Conservation (phyloP, 2,797 vertebrate species). For the Cryptoblepharus egeriae region DNA sequence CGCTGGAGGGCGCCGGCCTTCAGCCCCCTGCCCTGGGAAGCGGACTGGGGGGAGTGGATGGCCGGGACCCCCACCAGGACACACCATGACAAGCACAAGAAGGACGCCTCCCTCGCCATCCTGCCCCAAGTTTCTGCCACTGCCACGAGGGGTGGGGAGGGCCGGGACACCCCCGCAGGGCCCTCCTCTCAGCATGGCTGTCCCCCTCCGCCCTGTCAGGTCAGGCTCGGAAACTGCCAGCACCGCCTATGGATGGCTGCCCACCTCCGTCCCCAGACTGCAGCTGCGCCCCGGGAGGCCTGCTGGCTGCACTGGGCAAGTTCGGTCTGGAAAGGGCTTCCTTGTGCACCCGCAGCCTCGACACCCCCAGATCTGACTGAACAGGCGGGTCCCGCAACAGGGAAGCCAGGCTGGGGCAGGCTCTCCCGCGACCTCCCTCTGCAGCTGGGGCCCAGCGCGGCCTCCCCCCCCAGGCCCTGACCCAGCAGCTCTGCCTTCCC, state of each 20-base stretch:
- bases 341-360: slow-evolving; percentile 11
- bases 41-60: not conserved
- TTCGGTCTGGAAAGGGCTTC: not conserved
- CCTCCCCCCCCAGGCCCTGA: no score
- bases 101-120: not conserved
- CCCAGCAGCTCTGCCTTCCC: no score
- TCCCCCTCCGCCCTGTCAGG: not conserved
- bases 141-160: slow-evolving; percentile 68
- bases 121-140: slow-evolving; percentile 63
- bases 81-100: slow-evolving; percentile 9
- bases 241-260: no score
- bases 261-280: not conserved
- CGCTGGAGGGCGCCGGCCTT: no score
- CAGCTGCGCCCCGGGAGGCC: not conserved
- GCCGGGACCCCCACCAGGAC: not conserved
- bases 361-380: not conserved
- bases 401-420: no score
- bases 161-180: slow-evolving; percentile 33
- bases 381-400: no score
- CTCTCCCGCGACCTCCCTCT: no score
- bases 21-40: no score
- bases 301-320: not conserved
- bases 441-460: no score
- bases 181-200: not conserved
- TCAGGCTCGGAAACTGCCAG: not conserved